phyloP scores from a whole-genome alignment of 2,113 vertebrate genomes.

The Tenebrosternarchus preto region DNA sequence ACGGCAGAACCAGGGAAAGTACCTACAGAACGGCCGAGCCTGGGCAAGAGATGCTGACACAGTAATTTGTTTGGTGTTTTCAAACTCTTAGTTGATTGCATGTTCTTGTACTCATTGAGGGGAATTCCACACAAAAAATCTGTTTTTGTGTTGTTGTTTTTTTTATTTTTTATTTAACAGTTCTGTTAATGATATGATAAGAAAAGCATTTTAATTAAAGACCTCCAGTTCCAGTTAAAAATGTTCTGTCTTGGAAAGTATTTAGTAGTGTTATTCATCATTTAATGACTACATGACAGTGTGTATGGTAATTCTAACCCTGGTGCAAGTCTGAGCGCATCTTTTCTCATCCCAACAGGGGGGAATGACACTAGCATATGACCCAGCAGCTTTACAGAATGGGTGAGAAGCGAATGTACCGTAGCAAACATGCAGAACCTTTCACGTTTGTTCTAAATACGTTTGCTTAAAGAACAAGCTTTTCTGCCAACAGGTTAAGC shows the following conservation, averaged over 20 bases:
- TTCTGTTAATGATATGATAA: no score
- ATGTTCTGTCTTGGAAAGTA: neutral
- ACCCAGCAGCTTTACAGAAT: slow-evolving; percentile 88
- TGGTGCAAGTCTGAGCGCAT: neutral
- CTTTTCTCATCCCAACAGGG: slow-evolving; percentile 66
- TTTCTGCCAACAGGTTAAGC: neutral
- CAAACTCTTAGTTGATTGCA: neutral
- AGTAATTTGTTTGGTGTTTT: slow-evolving; percentile 65
- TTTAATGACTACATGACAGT: neutral
- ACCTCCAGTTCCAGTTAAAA: no score
- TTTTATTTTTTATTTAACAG: no score
- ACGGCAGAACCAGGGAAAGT: slow-evolving; percentile 87
- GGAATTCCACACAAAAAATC: neutral
- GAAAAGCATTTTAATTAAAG: no score
- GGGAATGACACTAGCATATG: slow-evolving; percentile 88
- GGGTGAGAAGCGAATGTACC: no score
- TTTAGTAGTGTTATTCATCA: neutral
- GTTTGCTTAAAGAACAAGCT: neutral
- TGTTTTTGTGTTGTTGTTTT: neutral
- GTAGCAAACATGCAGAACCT: no score
- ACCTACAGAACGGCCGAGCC: slow-evolving; percentile 82
- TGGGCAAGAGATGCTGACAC: slow-evolving; percentile 85
- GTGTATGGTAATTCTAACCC: neutral
- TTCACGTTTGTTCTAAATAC: no score
- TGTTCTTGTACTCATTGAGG: neutral